Conservation (phyloP, 1,140 invertebrate species). For the Ganaspis sp. region DNA sequence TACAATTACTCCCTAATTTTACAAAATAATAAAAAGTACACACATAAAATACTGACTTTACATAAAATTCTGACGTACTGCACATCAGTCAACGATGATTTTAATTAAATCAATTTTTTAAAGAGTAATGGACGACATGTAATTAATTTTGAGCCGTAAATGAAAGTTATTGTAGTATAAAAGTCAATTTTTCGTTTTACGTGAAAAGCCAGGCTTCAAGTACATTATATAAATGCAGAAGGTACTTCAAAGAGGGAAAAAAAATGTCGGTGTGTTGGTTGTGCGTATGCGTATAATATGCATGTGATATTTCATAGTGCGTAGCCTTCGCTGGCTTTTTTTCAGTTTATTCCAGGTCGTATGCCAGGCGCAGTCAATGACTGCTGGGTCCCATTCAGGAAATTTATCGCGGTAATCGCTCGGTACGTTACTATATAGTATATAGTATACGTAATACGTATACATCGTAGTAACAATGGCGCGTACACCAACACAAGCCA, state of each 20-base stretch:
- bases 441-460: neutral
- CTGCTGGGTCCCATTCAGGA: constrained; percentile 6
- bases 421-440: constrained; percentile 1
- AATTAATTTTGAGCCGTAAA: neutral
- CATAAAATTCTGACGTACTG: too few species aligned
- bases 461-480: neutral
- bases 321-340: constrained; percentile 4
- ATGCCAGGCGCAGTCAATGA: constrained; percentile 9
- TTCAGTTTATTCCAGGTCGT: neutral
- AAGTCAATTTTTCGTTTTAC: neutral
- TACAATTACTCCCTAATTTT: too few species aligned
- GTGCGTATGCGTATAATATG: neutral
- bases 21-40: too few species aligned
- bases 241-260: neutral
- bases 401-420: constrained; percentile 10
- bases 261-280: neutral
- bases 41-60: too few species aligned
- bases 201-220: neutral
- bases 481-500: neutral
- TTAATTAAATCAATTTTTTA: neutral
- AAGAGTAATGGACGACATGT: neutral
- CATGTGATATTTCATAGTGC: constrained; percentile 3
- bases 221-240: constrained; percentile 5
- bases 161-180: neutral
- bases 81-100: neutral